Percentiles rank a stretch among this genome's conserved stretches.
Evolutionary conservation across 2,113 vertebrate species (phyloP).

Genomic region (Falcunculus frontatus): DNA sequence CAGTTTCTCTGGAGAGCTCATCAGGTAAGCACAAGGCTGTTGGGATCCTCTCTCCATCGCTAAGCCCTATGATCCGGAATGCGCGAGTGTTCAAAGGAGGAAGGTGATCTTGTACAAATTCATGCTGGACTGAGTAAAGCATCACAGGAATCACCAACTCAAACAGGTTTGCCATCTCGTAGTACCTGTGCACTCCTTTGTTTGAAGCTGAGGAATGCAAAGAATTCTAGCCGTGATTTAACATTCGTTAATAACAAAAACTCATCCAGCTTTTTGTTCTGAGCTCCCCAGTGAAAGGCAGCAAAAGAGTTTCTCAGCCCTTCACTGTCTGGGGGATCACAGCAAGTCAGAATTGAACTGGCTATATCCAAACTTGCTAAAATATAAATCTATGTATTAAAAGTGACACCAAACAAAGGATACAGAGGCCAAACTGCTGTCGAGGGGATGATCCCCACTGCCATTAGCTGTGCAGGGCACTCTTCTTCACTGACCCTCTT

Average conservation of each 20-base stretch:
- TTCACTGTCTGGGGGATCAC: background rate
- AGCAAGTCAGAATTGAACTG: background rate
- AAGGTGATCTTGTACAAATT: background rate
- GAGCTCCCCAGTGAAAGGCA: background rate
- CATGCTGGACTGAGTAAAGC: background rate
- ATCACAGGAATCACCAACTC: slow-evolving; percentile 24
- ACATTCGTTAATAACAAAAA: rapidly evolving
- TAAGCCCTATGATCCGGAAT: slow-evolving; percentile 12
- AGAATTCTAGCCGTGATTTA: background rate
- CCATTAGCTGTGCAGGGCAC: background rate
- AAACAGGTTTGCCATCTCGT: background rate
- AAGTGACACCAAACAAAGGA: background rate
- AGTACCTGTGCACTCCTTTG: background rate
- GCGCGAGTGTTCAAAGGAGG: background rate
- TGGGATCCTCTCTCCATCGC: slow-evolving; percentile 11
- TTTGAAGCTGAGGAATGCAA: background rate
- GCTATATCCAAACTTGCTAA: background rate
- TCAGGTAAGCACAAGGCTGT: background rate
- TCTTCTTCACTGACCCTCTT: background rate
- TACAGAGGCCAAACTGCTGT: background rate
- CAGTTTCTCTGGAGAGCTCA: slow-evolving; percentile 3
- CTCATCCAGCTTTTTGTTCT: background rate
- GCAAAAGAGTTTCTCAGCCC: background rate
- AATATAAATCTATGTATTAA: background rate
- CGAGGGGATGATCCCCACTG: background rate